Percentiles rank a stretch among this genome's conserved stretches.
Evolutionary conservation across 1,140 invertebrate species (phyloP).

Genomic region (Drosophila suzukii): DNA sequence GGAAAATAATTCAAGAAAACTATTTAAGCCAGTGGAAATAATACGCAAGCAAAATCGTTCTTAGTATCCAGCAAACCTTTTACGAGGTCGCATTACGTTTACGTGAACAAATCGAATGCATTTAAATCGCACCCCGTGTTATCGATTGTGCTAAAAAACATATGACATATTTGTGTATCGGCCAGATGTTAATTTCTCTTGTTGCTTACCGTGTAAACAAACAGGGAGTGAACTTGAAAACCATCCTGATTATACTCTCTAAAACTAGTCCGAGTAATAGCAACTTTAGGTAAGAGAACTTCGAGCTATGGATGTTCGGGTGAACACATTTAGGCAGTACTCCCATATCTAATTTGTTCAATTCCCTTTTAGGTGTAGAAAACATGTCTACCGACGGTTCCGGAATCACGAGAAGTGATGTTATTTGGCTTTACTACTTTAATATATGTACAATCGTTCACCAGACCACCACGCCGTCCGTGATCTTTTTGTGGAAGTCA

Average conservation of each 20-base stretch:
- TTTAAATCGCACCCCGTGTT: neutral
- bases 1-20: neutral
- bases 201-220: neutral
- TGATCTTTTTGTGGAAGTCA: slow-evolving; percentile 82
- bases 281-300: too few relatives aligned
- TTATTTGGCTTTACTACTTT: neutral
- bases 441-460: slow-evolving; percentile 20
- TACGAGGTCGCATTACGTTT: neutral
- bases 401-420: neutral
- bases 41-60: too few relatives aligned
- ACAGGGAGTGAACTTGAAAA: too few relatives aligned
- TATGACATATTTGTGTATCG: neutral
- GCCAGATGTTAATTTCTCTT: neutral
- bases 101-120: neutral
- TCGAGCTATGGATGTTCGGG: too few relatives aligned
- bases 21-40: neutral
- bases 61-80: neutral
- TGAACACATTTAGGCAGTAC: too few relatives aligned
- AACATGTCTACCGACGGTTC: too few relatives aligned
- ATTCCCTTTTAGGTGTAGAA: too few relatives aligned
- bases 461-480: slow-evolving; percentile 71
- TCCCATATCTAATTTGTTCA: too few relatives aligned
- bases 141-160: neutral
- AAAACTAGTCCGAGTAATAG: too few relatives aligned
- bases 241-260: neutral